These are phyloP conservation scores for Glomeris marginata DNA, from an alignment of 2,888 invertebrate species.

Conservation along the genomic window DNA sequence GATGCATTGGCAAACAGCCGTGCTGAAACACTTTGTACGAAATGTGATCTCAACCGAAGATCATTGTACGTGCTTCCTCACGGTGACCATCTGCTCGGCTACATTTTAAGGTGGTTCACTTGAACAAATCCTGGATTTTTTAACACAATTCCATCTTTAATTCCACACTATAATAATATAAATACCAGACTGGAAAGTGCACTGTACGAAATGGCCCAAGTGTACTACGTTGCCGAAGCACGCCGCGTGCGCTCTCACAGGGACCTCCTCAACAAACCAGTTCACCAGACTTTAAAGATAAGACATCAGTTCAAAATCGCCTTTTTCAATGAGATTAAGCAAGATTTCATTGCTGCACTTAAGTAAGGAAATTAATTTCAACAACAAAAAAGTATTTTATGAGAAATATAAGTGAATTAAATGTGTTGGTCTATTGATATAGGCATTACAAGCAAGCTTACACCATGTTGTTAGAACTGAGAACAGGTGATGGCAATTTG, in stretches of 20 bases:
- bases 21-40: slow-evolving; percentile 74
- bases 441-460: slow-evolving; percentile 62
- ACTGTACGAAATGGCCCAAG: slow-evolving; percentile 81
- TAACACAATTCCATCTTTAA: too few species aligned
- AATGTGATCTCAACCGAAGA: slow-evolving; percentile 83
- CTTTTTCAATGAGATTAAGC: slow-evolving; percentile 83
- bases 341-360: slow-evolving; percentile 70
- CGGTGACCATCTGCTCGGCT: slow-evolving; percentile 68
- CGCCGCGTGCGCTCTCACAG: slow-evolving; percentile 73
- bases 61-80: slow-evolving; percentile 76
- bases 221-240: slow-evolving; percentile 79
- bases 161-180: background rate
- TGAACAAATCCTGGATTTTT: slow-evolving; percentile 2
- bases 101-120: slow-evolving; percentile 38
- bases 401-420: too few species aligned
- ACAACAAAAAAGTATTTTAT: too few species aligned
- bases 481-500: slow-evolving; percentile 76
- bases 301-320: slow-evolving; percentile 95
- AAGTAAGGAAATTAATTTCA: slow-evolving; percentile 33
- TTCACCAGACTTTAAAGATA: slow-evolving; percentile 81
- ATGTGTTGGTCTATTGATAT: slow-evolving; percentile 15
- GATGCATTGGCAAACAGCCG: slow-evolving; percentile 76
- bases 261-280: slow-evolving; percentile 77
- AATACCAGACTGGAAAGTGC: slow-evolving; percentile 69
- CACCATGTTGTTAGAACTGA: slow-evolving; percentile 70